Evolutionary conservation across 2,888 invertebrate species (phyloP).

Genomic region (Agrilus biguttatus): DNA sequence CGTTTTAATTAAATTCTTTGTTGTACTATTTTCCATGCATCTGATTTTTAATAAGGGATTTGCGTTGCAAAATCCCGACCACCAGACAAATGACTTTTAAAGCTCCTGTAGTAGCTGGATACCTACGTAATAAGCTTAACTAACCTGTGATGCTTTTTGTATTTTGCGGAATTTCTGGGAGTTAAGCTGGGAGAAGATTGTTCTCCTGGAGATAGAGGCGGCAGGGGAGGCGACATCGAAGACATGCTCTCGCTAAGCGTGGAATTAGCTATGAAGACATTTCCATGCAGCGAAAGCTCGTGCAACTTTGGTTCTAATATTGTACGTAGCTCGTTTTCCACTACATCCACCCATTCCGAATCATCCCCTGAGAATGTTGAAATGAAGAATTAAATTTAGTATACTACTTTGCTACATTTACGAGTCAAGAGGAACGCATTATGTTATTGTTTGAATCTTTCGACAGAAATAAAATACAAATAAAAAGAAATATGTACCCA

Average conservation of each 20-base stretch:
- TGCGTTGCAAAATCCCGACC: too few species aligned
- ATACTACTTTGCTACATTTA: too few species aligned
- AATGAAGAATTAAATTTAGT: background rate
- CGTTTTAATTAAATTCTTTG: too few species aligned
- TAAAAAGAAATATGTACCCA: too few species aligned
- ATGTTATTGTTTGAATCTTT: background rate
- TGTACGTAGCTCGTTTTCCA: constrained; percentile 64
- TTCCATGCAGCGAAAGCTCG: constrained; percentile 40
- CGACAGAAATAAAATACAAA: background rate
- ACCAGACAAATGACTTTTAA: too few species aligned
- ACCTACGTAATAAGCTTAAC: background rate
- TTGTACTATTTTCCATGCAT: too few species aligned
- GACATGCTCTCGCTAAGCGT: constrained; percentile 50
- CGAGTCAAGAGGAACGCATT: too few species aligned
- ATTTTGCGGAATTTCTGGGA: constrained; percentile 30
- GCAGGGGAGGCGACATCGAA: constrained; percentile 65
- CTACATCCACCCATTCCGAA: constrained; percentile 69
- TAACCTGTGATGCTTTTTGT: constrained; percentile 30
- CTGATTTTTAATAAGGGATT: too few species aligned
- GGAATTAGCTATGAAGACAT: constrained; percentile 46
- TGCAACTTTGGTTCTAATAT: constrained; percentile 62
- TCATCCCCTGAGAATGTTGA: constrained; percentile 35
- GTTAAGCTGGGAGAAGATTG: constrained; percentile 34
- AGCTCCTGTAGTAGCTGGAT: too few species aligned
- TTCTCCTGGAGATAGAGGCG: constrained; percentile 55